Percentiles rank a stretch among this genome's conserved stretches.
Conservation (phyloP, 2,797 vertebrate genomes). For the Podargus strigoides region DNA sequence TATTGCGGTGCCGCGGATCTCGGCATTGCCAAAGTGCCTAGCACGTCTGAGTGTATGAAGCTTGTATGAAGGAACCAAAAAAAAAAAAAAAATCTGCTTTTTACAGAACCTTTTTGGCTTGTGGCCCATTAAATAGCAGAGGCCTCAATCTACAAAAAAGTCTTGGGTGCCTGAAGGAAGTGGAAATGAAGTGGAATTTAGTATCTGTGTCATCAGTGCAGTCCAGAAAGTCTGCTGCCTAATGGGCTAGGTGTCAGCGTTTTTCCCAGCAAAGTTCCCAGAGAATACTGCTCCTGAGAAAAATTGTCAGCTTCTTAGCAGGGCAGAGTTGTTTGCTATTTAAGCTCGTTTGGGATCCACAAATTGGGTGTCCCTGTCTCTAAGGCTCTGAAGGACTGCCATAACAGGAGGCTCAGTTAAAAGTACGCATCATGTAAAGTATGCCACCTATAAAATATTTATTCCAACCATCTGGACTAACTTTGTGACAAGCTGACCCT, state of each 20-base stretch:
- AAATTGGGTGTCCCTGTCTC: background rate
- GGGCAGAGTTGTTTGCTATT: background rate
- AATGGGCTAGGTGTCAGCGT: background rate
- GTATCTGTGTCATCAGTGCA: background rate
- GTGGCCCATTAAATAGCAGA: background rate
- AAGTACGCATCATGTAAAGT: background rate
- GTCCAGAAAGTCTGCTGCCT: conserved; percentile 2
- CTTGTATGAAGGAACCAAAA: conserved; percentile 2
- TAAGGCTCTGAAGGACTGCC: background rate
- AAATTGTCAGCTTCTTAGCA: background rate
- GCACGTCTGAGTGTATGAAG: background rate
- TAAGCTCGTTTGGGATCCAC: background rate
- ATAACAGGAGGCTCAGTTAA: background rate
- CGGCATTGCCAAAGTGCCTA: conserved; percentile 26
- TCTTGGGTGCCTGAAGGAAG: conserved; percentile 16
- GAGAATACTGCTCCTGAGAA: background rate
- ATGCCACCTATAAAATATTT: background rate
- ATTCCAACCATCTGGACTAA: background rate
- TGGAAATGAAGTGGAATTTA: background rate
- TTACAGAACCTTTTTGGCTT: conserved; percentile 6
- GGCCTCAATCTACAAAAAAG: background rate
- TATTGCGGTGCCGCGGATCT: conserved; percentile 11
- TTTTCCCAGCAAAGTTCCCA: background rate
- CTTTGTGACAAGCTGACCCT: background rate
- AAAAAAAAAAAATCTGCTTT: background rate